phyloP scores from a whole-genome alignment of 2,797 vertebrate species.

The Pantherophis vulpinus region DNA sequence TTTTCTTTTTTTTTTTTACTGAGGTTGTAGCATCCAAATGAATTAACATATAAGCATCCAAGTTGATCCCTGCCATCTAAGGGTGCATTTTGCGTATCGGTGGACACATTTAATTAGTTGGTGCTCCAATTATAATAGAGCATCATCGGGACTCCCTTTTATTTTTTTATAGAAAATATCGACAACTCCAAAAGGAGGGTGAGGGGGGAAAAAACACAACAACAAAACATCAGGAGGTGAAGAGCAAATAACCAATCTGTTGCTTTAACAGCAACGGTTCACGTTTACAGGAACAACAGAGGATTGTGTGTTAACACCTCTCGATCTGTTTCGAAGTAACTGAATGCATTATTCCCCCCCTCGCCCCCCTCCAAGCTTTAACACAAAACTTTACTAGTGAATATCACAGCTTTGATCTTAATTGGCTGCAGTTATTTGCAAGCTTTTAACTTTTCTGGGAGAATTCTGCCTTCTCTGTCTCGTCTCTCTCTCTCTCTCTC shows the following conservation, averaged over 20 bases:
- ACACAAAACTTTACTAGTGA: constrained; percentile 62
- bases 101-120: constrained; percentile 21
- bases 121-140: constrained; percentile 21
- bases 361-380: constrained; percentile 43
- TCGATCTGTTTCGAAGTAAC: constrained; percentile 65
- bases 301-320: constrained; percentile 69
- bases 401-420: constrained; percentile 70
- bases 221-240: constrained; percentile 34
- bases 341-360: constrained; percentile 20
- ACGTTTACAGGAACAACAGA: constrained; percentile 60
- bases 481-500: background rate
- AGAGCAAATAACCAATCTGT: constrained; percentile 70
- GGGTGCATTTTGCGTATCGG: constrained; percentile 20
- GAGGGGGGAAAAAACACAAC: constrained; percentile 12
- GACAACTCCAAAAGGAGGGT: constrained; percentile 33
- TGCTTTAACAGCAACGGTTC: constrained; percentile 63
- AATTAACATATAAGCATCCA: background rate
- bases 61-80: background rate
- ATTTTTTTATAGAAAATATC: background rate
- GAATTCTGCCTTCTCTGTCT: background rate
- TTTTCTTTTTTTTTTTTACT: background rate
- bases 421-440: constrained; percentile 69
- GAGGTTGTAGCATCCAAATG: too few species aligned
- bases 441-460: constrained; percentile 60
- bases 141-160: constrained; percentile 15